Conservation (phyloP, 2,797 vertebrate species). For the Carcharodon carcharias region DNA sequence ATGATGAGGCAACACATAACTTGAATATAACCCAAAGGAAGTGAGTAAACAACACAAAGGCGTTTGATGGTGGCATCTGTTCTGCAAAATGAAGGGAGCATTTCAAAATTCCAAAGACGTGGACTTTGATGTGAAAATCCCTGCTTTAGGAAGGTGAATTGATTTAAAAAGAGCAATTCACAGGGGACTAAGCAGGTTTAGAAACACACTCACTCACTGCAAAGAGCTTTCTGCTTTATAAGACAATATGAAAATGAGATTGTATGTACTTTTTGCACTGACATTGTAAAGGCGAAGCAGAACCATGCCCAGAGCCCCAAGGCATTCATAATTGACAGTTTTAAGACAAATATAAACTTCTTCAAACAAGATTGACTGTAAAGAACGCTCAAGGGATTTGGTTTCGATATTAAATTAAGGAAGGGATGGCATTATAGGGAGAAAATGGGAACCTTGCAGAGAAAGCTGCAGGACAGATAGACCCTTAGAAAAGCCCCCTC, state of each 20-base stretch:
- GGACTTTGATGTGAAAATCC: neutral
- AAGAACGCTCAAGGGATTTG: neutral
- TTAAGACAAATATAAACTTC: neutral
- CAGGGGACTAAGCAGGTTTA: neutral
- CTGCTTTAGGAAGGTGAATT: neutral
- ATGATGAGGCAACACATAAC: neutral
- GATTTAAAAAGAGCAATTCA: neutral
- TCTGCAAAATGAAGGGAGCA: neutral
- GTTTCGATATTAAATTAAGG: neutral
- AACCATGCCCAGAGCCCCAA: neutral
- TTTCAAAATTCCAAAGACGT: neutral
- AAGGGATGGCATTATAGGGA: neutral
- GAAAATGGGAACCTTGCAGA: neutral
- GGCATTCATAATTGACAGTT: neutral
- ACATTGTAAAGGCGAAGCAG: neutral
- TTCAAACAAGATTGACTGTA: neutral
- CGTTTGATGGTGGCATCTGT: neutral
- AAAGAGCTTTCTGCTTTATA: neutral
- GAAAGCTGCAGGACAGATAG: neutral
- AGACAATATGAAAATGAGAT: neutral
- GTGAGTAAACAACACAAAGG: neutral
- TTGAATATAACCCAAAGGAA: neutral
- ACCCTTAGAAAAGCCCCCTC: neutral
- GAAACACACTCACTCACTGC: neutral
- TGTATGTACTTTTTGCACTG: neutral